A percentile compares a stretch with the other conserved stretches of the same genome.
These are phyloP conservation scores for Triops cancriformis DNA, from an alignment of 1,140 invertebrate genomes.

Conservation along the genomic window DNA sequence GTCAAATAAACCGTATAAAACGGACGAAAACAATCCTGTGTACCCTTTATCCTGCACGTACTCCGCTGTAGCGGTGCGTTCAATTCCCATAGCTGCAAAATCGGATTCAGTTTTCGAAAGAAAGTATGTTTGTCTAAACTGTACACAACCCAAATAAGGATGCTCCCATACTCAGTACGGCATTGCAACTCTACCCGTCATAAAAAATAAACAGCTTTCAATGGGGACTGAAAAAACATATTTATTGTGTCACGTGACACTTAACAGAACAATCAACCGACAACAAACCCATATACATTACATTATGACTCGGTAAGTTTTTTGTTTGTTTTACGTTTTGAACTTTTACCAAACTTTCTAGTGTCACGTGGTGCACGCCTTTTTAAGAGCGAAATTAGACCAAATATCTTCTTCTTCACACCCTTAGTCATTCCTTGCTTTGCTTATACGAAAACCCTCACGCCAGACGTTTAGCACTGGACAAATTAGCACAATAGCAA, in stretches of 20 bases:
- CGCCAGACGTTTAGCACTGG: neutral
- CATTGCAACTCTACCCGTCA: neutral
- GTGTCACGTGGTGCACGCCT: neutral
- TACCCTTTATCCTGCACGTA: too few species aligned
- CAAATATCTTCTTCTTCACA: neutral
- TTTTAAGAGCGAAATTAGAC: neutral
- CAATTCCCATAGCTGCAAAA: too few species aligned
- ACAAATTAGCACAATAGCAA: neutral
- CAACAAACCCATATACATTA: constrained; percentile 10
- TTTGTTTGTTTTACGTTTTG: neutral
- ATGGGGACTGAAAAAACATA: neutral
- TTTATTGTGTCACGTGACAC: constrained; percentile 5
- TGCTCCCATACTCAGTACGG: too few species aligned
- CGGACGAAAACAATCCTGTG: too few species aligned
- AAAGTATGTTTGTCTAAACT: too few species aligned
- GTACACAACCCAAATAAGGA: too few species aligned
- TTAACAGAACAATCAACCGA: constrained; percentile 10
- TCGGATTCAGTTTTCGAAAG: too few species aligned
- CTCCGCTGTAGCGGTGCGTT: too few species aligned
- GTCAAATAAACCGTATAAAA: too few species aligned
- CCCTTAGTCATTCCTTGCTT: too few species aligned
- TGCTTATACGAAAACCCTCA: neutral
- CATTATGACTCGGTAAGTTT: neutral
- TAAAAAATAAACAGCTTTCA: neutral
- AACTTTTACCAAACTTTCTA: neutral